Evolutionary conservation across 2,113 vertebrate genomes (phyloP).

Genomic region (Aythya baeri): DNA sequence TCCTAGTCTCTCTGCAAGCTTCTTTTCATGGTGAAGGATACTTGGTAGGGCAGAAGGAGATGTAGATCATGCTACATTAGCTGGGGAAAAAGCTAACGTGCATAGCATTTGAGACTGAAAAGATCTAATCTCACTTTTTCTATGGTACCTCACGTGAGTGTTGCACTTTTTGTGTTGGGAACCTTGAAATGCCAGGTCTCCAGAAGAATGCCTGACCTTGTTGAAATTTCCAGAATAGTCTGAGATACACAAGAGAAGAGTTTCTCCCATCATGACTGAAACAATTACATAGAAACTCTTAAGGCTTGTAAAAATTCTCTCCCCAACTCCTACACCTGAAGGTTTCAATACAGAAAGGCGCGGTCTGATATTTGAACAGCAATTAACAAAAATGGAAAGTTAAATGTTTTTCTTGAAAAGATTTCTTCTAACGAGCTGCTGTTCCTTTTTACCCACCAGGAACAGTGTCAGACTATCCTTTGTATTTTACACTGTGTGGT

Average conservation of each 20-base stretch:
- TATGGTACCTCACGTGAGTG: not conserved
- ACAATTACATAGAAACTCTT: not conserved
- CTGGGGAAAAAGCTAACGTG: not conserved
- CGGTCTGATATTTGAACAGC: not conserved
- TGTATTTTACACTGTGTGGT: constrained; percentile 90
- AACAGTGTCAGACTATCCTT: constrained; percentile 88
- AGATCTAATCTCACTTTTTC: not conserved
- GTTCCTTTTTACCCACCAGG: constrained; percentile 73
- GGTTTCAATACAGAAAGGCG: not conserved
- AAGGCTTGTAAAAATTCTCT: not conserved
- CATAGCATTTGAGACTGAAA: not conserved
- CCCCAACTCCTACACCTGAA: not conserved
- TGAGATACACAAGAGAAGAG: not conserved
- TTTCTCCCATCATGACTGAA: not conserved
- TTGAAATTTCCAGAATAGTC: not conserved
- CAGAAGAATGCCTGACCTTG: not conserved
- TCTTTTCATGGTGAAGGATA: not conserved
- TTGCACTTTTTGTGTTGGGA: fast-evolving
- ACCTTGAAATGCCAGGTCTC: not conserved
- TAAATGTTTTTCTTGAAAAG: not conserved
- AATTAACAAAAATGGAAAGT: not conserved
- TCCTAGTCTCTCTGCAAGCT: not conserved
- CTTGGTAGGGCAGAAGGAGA: not conserved
- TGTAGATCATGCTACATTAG: not conserved
- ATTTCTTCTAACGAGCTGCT: constrained; percentile 16